These are phyloP conservation scores for Drosophila suzukii DNA, from an alignment of 1,140 invertebrate genomes.

Conservation along the genomic window DNA sequence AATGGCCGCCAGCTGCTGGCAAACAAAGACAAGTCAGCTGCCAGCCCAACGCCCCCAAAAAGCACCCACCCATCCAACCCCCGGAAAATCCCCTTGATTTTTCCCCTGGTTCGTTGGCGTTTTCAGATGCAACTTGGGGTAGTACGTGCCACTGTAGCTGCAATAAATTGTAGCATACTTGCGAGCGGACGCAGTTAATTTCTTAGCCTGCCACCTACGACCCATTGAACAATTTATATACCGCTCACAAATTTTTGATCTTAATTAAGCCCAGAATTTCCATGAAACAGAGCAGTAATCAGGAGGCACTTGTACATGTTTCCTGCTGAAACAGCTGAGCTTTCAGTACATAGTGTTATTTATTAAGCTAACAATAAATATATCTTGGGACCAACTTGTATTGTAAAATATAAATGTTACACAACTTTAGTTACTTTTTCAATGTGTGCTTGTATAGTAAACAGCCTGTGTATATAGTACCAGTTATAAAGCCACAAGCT, in stretches of 20 bases:
- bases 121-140: constrained; percentile 28
- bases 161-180: constrained; percentile 71
- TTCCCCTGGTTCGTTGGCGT: constrained; percentile 8
- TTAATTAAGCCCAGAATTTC: constrained; percentile 54
- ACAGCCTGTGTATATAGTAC: constrained; percentile 30
- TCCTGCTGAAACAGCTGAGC: background rate
- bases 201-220: constrained; percentile 46
- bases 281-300: constrained; percentile 4
- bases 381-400: background rate
- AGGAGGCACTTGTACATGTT: background rate
- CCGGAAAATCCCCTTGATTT: constrained; percentile 21
- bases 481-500: constrained; percentile 10
- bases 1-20: constrained; percentile 46
- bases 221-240: constrained; percentile 52
- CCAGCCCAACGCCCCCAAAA: background rate
- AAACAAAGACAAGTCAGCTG: constrained; percentile 47
- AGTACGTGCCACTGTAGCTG: constrained; percentile 60
- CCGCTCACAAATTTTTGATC: constrained; percentile 33
- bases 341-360: background rate
- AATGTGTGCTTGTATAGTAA: constrained; percentile 27
- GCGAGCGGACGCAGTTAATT: constrained; percentile 54
- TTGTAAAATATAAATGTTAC: constrained; percentile 18
- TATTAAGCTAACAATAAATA: background rate
- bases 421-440: constrained; percentile 6
- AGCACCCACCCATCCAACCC: background rate